Evolutionary conservation across 2,888 invertebrate genomes (phyloP), one percentile per base, ranked within the genome.

Genomic region (Ernsta delagoae): DNA sequence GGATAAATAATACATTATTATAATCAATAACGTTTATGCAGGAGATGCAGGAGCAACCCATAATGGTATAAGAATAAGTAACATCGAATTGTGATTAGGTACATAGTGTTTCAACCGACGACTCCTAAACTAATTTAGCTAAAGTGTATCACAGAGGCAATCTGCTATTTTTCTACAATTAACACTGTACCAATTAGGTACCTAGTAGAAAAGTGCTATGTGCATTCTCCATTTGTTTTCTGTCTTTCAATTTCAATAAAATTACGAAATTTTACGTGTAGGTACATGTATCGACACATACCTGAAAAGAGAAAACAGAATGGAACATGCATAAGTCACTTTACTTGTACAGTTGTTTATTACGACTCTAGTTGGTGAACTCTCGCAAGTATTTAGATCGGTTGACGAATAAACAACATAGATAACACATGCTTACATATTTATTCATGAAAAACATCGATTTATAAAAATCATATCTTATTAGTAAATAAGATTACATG

Each of bases 1-100:
- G 92, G 91, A 90, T 92, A 86, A 88, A 89, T 92, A 92, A 89
- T 89, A 88, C 90, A 88, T 54, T 86, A 85, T 79, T 81, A 84
- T 86, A 83, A 85, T 88, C 76, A 78, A 80, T 85, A 85, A 86
- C 83, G 80, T 78, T 83, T 74, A 84, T 85, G 87, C 82, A 84
- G 81, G 76, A 85, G 82, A 87, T 77, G 83, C 81, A 8, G 81
- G 80, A 80, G 84, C 85, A 88, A 89, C 83, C 80, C 78, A 86
- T 80, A 75, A 39, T 72, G 11, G 11, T n/a, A 64, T 73, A 80
- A 74, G 75, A 72, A 73, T 3, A 24, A 24, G 24, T 79, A 83
- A 83, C 79, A 81, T 78, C 78, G 81, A 82, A 82, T 82, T 80
- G 81, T 81, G 76, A 83, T 53, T 53, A 53, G 9, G 77, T 82